phyloP scores from a whole-genome alignment of 2,797 vertebrate genomes.

The Cacajao melanocephalus region DNA sequence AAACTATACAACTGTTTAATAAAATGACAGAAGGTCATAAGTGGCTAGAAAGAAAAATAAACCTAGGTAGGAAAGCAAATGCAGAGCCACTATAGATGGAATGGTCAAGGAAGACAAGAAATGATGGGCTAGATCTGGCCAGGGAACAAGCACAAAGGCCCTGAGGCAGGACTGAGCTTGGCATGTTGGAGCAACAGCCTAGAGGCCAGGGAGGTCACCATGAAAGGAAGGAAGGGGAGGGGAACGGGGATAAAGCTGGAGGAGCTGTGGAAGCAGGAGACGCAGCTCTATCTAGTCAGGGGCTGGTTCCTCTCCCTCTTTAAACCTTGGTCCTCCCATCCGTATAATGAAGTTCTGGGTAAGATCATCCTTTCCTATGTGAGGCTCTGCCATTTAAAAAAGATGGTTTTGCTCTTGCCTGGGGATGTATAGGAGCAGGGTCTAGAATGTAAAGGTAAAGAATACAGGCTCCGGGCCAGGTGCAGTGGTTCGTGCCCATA shows the following conservation, averaged over 20 bases:
- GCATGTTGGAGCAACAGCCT: not conserved
- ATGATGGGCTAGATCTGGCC: not conserved
- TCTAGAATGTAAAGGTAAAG: not conserved
- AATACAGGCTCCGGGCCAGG: not conserved
- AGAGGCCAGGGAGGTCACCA: not conserved
- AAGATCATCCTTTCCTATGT: not conserved
- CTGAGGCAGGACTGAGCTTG: not conserved
- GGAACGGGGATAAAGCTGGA: not conserved
- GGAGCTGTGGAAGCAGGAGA: too few species aligned
- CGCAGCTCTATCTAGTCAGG: not conserved
- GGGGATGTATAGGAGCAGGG: not conserved
- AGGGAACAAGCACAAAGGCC: not conserved
- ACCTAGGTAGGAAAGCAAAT: not conserved
- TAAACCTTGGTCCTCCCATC: not conserved
- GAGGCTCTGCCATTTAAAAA: not conserved
- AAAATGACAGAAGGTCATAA: not conserved
- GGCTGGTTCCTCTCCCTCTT: not conserved
- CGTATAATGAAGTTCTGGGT: not conserved
- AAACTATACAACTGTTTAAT: not conserved
- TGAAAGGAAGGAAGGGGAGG: not conserved
- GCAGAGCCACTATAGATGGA: not conserved
- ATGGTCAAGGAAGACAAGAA: not conserved
- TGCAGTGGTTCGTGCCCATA: accelerated
- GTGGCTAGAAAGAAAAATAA: not conserved
- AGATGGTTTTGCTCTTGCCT: not conserved